Evolutionary conservation across 2,113 vertebrate genomes (phyloP).

Genomic region (Hylia prasina): DNA sequence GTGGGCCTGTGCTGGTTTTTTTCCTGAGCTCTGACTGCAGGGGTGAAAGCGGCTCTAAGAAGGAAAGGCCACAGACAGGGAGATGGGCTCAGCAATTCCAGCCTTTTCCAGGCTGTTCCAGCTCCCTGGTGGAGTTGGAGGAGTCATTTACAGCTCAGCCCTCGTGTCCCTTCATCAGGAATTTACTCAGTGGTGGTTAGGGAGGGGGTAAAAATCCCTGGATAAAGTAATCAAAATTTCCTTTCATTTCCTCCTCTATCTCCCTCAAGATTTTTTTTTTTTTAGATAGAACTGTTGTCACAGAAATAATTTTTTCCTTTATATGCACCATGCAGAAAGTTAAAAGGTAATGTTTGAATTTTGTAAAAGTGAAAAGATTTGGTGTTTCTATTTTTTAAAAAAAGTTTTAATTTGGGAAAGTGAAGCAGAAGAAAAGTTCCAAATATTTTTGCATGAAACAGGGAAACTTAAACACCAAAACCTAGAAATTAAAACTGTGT

Average conservation of each 20-base stretch:
- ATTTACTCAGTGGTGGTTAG: not conserved
- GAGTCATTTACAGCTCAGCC: not conserved
- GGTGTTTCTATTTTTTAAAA: not conserved
- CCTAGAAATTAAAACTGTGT: not conserved
- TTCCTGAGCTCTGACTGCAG: not conserved
- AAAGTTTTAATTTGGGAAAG: not conserved
- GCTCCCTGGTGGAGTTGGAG: not conserved
- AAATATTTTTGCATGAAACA: not conserved
- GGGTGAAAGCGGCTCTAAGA: not conserved
- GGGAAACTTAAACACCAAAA: not conserved
- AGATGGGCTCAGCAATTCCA: not conserved
- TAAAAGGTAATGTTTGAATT: rapidly evolving
- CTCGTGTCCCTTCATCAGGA: not conserved
- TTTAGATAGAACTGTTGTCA: not conserved
- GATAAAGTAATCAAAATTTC: not conserved
- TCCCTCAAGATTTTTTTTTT: not conserved
- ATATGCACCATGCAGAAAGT: not conserved
- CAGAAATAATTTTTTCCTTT: not conserved
- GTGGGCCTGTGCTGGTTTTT: not conserved
- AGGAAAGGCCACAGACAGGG: not conserved
- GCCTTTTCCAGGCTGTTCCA: not conserved
- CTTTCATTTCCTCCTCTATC: not conserved
- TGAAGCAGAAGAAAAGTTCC: not conserved
- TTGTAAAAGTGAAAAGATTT: not conserved
- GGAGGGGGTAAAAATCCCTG: not conserved